phyloP scores from a whole-genome alignment of 1,140 invertebrate species.

The Chymomyza costata region DNA sequence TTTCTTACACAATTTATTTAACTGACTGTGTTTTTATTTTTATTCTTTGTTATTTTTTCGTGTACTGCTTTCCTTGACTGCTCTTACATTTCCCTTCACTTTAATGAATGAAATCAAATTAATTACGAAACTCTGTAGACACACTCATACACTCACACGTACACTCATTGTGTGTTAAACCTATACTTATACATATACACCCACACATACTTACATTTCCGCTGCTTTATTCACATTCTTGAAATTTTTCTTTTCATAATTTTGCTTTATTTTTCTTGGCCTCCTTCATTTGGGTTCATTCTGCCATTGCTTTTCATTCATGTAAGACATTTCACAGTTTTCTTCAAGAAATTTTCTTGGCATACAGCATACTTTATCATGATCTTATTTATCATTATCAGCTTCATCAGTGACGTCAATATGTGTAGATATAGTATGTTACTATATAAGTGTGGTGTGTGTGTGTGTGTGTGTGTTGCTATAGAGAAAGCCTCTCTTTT shows the following conservation, averaged over 20 bases:
- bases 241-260: constrained; percentile 70
- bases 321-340: constrained; percentile 34
- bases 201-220: constrained; percentile 6
- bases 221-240: constrained; percentile 59
- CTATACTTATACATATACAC: constrained; percentile 6
- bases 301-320: constrained; percentile 38
- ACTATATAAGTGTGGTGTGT: no score
- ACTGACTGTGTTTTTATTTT: constrained; percentile 9
- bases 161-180: no score
- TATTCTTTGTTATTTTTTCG: no score
- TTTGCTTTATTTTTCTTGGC: constrained; percentile 43
- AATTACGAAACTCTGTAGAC: constrained; percentile 39
- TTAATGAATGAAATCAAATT: constrained; percentile 68
- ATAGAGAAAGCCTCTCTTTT: background rate
- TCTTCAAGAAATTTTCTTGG: constrained; percentile 3
- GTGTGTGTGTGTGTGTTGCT: no score
- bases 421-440: background rate
- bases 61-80: no score
- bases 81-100: constrained; percentile 48
- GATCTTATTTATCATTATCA: constrained; percentile 46
- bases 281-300: constrained; percentile 13
- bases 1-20: constrained; percentile 59
- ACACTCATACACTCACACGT: background rate
- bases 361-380: constrained; percentile 46
- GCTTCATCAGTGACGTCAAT: constrained; percentile 43